A percentile compares a stretch with the other conserved stretches of the same genome.
Conservation (phyloP, 2,797 vertebrate genomes). For the Sebastes matsubarae region DNA sequence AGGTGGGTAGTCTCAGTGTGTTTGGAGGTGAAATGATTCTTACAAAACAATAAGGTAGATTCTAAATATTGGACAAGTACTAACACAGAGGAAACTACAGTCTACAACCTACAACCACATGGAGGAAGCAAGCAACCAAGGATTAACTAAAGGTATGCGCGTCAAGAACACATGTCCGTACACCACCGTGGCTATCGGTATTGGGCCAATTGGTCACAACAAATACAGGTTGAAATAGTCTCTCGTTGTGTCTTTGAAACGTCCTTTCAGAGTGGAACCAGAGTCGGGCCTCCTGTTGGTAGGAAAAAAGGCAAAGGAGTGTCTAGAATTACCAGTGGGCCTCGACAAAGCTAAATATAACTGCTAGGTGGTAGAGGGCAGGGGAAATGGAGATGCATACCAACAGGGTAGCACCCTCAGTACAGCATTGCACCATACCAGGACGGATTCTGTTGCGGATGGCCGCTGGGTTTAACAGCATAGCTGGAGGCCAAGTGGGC, state of each 20-base stretch:
- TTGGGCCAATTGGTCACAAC: not conserved
- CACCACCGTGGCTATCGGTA: not conserved
- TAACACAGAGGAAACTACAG: no score
- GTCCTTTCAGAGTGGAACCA: slow-evolving; percentile 28
- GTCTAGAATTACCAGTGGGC: slow-evolving; percentile 66
- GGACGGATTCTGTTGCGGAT: slow-evolving; percentile 16
- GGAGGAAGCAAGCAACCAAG: no score
- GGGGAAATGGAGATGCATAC: slow-evolving; percentile 64
- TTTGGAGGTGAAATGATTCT: no score
- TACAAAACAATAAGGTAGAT: no score
- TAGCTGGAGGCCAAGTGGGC: not conserved
- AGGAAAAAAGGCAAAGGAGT: slow-evolving; percentile 17
- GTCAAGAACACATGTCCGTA: no score
- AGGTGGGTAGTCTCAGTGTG: no score
- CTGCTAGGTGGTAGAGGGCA: slow-evolving; percentile 38
- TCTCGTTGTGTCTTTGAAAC: slow-evolving; percentile 26
- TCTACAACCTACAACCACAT: no score
- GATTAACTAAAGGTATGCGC: no score
- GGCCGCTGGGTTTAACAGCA: not conserved
- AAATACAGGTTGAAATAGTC: not conserved
- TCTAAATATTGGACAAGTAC: no score
- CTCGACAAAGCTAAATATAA: slow-evolving; percentile 74
- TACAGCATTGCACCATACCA: slow-evolving; percentile 10
- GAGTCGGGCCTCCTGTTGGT: slow-evolving; percentile 11
- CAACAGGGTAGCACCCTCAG: slow-evolving; percentile 28